Conservation (phyloP, 1,140 invertebrate genomes). For the Macrostomum lignano region DNA sequence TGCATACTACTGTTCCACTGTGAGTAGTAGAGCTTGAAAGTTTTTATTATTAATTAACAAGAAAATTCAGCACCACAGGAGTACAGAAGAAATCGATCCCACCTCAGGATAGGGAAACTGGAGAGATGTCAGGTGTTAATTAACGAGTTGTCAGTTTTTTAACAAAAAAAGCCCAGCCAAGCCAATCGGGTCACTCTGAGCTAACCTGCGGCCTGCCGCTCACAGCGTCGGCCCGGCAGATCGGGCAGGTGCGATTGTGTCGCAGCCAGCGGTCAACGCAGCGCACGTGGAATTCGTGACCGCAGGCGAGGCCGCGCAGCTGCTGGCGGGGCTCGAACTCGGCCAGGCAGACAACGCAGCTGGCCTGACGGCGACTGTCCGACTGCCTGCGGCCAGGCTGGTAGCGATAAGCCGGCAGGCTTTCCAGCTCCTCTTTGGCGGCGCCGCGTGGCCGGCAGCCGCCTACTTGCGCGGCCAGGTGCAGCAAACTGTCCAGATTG, state of each 20-base stretch:
- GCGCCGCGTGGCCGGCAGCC: background rate
- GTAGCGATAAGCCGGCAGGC: background rate
- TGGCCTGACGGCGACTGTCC: background rate
- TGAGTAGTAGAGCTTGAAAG: too few relatives aligned
- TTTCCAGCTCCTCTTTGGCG: background rate
- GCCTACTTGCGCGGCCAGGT: background rate
- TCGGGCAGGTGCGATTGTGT: conserved; percentile 79
- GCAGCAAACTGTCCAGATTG: conserved; percentile 1
- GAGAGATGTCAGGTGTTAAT: too few relatives aligned
- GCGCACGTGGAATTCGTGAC: conserved; percentile 76
- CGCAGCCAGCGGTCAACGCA: conserved; percentile 88
- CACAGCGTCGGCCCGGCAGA: conserved; percentile 66
- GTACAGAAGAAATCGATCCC: too few relatives aligned
- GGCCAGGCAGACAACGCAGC: conserved; percentile 5
- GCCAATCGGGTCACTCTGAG: too few relatives aligned
- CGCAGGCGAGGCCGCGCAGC: conserved; percentile 59
- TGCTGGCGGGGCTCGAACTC: background rate
- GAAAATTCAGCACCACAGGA: too few relatives aligned
- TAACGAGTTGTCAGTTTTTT: too few relatives aligned
- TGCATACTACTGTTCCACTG: too few relatives aligned
- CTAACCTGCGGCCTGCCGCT: too few relatives aligned
- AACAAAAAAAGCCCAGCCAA: too few relatives aligned
- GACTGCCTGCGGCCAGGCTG: background rate
- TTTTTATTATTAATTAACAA: too few relatives aligned
- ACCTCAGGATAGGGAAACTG: too few relatives aligned